Base-by-base conservation (phyloP, 2,888 invertebrate genomes). In the Phyllotreta striolata region DNA sequence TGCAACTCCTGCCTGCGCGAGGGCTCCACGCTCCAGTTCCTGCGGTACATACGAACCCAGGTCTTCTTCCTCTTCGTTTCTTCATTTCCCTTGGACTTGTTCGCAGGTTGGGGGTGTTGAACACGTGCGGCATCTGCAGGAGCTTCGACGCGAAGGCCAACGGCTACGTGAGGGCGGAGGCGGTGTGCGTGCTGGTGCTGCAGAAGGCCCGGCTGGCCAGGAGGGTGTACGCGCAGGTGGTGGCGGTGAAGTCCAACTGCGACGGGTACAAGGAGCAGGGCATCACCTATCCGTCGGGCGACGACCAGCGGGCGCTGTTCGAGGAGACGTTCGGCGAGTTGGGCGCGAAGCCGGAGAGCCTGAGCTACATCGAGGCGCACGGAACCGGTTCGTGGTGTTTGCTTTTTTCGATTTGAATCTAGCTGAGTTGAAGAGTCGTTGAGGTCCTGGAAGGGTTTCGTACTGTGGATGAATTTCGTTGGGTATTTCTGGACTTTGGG, bases 301-400 rank as follows among this genome's bases (percentile, higher is more conserved):
- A 49, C 37, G 8, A 86, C 51, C 90, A 90, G 78, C 85, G 85
- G 67, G 79, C 85, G 64, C 79, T 90, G 0, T 80, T 89, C 1
- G 79, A 82, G 0, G 87, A 89, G 73, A 86, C 89, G 75, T 89
- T 89, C 73, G 82, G 85, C 43, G 89, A 89, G 76, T 4, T 24
- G 67, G 85, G 88, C 55, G 80, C 96, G 14, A 85, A 88, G 62
- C 93, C 94, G 0, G 81, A 81, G 3, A 81, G 83, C 0, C 84
- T 96, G 58, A 87, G 88, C 68, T 96, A 89, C 77, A 86, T 96
- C 1, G 96, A 96, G 79, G 93, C 95, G 59, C 96, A 95, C 72
- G 91, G 91, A 68, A 91, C 92, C 55, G 92, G 92, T 72, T 70
- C 24, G 24, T 24, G n/a, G n/a, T n/a, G n/a, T n/a, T n/a, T n/a